Evolutionary conservation across 2,113 vertebrate genomes (phyloP).

Genomic region (Oncorhynchus kisutch): DNA sequence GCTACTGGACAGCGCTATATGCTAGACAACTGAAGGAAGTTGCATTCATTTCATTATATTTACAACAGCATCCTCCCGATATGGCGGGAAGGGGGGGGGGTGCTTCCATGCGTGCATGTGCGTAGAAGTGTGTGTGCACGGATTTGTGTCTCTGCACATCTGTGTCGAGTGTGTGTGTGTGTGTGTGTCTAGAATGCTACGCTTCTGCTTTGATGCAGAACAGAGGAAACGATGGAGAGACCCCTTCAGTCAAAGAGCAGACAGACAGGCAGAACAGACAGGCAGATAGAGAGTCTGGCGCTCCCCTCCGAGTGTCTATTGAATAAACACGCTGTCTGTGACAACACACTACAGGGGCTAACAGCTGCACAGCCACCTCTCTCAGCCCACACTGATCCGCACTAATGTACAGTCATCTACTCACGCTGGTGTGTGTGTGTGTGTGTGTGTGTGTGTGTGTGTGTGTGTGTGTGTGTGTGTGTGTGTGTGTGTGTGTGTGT

Average conservation of each 20-base stretch:
- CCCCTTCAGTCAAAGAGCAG: neutral
- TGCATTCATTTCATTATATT: too few relatives aligned
- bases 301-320: constrained; percentile 20
- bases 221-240: constrained; percentile 9
- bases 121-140: neutral
- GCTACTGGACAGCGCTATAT: too few relatives aligned
- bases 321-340: constrained; percentile 46
- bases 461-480: constrained; percentile 10
- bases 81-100: too few relatives aligned
- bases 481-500: too few relatives aligned
- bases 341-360: constrained; percentile 39
- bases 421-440: neutral
- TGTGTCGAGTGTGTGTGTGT: neutral
- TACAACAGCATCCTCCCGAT: too few relatives aligned
- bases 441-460: too few relatives aligned
- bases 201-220: constrained; percentile 53
- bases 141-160: neutral
- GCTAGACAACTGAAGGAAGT: too few relatives aligned
- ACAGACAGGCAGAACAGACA: neutral
- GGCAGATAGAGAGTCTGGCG: constrained; percentile 11
- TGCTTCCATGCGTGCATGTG: neutral
- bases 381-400: neutral
- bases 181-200: neutral
- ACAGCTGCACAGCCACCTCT: constrained; percentile 47
- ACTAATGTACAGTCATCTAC: neutral